Evolutionary conservation across 2,113 vertebrate genomes (phyloP).

Genomic region (Amphilophus citrinellus): DNA sequence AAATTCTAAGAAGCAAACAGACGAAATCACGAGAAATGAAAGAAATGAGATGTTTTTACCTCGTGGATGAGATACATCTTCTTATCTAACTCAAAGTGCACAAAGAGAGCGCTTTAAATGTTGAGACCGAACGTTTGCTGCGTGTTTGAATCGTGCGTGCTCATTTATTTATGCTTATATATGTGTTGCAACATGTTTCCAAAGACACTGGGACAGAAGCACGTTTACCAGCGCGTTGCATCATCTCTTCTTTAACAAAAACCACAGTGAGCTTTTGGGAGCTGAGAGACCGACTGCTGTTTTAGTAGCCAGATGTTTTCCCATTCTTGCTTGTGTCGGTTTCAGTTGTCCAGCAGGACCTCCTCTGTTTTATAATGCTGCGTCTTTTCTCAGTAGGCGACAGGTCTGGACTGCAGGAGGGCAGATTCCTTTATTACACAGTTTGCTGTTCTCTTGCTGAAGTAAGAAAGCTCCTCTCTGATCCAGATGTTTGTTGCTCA

Average conservation of each 20-base stretch:
- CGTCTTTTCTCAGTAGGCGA: not conserved
- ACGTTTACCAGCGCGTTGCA: not conserved
- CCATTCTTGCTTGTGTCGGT: not conserved
- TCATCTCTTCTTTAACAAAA: not conserved
- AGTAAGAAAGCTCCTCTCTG: not conserved
- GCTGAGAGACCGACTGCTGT: slow-evolving; percentile 9
- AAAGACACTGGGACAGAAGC: not conserved
- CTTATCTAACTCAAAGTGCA: too few relatives aligned
- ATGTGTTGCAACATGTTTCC: not conserved
- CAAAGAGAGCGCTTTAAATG: not conserved
- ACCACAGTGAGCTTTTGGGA: not conserved
- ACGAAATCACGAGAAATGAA: not conserved
- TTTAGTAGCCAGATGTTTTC: slow-evolving; percentile 7
- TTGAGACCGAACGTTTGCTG: not conserved
- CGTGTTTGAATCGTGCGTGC: not conserved
- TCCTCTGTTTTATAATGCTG: not conserved
- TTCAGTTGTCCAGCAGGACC: not conserved
- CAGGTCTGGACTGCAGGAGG: not conserved
- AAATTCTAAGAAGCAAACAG: not conserved
- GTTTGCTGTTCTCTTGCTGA: not conserved
- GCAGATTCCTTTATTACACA: not conserved
- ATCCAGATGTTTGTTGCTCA: not conserved
- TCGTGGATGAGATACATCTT: not conserved
- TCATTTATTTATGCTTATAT: not conserved
- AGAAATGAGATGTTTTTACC: not conserved